These are phyloP conservation scores for Acrocyrtus sp. DNA, from an alignment of 2,888 invertebrate genomes.

Conservation along the genomic window DNA sequence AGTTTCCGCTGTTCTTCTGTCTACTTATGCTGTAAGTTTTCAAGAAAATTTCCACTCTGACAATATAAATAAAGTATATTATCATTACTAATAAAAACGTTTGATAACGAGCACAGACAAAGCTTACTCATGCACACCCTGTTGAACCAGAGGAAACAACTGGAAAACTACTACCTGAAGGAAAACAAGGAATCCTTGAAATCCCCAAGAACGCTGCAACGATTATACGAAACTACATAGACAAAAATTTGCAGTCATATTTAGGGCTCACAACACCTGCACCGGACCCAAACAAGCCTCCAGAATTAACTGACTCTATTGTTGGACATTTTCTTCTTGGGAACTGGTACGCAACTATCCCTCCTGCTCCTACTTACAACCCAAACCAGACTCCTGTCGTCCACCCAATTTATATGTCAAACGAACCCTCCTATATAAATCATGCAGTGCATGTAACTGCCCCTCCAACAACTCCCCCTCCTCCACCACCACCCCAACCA, in stretches of 20 bases:
- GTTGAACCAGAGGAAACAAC: background rate
- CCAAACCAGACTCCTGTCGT: background rate
- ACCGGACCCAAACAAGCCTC: conserved; percentile 3
- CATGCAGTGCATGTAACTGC: no score
- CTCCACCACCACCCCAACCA: background rate
- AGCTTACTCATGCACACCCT: background rate
- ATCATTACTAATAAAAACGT: no score
- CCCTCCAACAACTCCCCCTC: background rate
- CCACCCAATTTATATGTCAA: background rate
- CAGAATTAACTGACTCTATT: conserved; percentile 5
- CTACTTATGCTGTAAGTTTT: no score
- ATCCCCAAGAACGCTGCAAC: conserved; percentile 33
- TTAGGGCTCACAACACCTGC: conserved; percentile 12
- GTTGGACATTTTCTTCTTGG: conserved; percentile 19
- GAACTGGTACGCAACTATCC: background rate
- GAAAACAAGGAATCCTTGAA: conserved; percentile 28
- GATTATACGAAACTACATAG: conserved; percentile 13
- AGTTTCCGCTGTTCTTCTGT: no score
- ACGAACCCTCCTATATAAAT: background rate
- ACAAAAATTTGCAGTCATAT: background rate
- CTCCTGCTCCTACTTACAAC: conserved; percentile 4
- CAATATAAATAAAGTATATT: no score
- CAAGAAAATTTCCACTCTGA: no score
- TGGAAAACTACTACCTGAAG: conserved; percentile 1
- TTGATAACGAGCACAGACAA: no score